Base-by-base conservation (phyloP, 2,888 invertebrate species). In the Caenorhabditis uteleia region DNA sequence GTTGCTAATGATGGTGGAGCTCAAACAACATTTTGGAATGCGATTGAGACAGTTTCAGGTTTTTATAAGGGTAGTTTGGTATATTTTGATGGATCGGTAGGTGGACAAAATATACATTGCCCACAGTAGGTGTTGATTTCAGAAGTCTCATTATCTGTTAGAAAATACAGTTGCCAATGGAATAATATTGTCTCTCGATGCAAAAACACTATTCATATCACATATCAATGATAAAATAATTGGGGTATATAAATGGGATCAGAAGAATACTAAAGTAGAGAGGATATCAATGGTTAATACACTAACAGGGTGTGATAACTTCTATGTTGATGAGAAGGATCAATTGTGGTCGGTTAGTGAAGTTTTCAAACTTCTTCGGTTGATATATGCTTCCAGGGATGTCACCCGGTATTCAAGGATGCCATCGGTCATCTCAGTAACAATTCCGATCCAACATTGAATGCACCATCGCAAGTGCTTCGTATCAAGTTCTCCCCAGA, bases 1-100 rank as follows among this genome's bases (percentile, higher is more conserved):
- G 43, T 75, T 16, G 64, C 70, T 0, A 75, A 75, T 46, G 75
- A 75, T 40, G 75, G 75, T 10, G 48, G 50, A 8, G 50, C 68
- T 16, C 69, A 69, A 48, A 69, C 67, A 2, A 39, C 27, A 16
- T 16, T 51, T 3, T 31, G 20, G n/a, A 70, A 69, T 36, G 18
- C 48, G 1, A 20, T 68, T 16, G 75, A 75, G 36, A 18, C 49
- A 12, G 14, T 73, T 4, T 31, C 50, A 10, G 66, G 68, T 7
- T 47, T 55, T 26, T 61, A 62, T 42, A 53, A 45, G 16, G 75
- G 72, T 20, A 59, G 65, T 18, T 33, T 75, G 0, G 65, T 66
- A 23, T 70, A 68, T 29, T 73, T 39, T 23, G 73, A 75, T 55
- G 72, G 72, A 33, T 44, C 68, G 40, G 68, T 68, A n/a, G n/a